These are phyloP conservation scores for Ranitomeya variabilis DNA, from an alignment of 2,113 vertebrate species.

Conservation along the genomic window DNA sequence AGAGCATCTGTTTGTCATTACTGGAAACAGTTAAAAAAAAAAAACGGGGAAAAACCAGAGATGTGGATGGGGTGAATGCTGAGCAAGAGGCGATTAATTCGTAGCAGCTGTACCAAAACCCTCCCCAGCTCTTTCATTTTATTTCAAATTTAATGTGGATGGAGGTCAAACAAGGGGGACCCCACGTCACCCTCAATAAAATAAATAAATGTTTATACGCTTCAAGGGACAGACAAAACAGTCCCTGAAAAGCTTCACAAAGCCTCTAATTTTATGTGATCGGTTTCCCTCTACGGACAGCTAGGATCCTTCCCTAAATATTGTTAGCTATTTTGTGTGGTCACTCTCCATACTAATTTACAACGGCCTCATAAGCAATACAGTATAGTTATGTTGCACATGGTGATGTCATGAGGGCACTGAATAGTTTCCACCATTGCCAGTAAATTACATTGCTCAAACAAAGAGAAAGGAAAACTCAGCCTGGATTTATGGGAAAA, in stretches of 20 bases:
- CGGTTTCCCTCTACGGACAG: background rate
- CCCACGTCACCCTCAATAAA: conserved; percentile 15
- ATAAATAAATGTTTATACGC: conserved; percentile 6
- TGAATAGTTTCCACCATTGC: background rate
- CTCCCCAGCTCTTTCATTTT: conserved; percentile 15
- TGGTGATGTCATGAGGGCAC: background rate
- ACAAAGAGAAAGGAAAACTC: conserved; percentile 18
- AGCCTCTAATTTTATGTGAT: background rate
- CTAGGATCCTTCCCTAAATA: background rate
- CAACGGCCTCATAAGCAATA: background rate
- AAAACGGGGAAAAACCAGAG: background rate
- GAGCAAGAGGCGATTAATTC: conserved; percentile 52
- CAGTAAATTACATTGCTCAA: conserved; percentile 1
- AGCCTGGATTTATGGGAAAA: background rate
- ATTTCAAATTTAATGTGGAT: conserved; percentile 26
- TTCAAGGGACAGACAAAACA: background rate
- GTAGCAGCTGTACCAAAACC: conserved; percentile 45
- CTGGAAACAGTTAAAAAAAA: conserved; percentile 57
- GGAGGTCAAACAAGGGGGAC: conserved; percentile 33
- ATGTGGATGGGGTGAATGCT: conserved; percentile 37
- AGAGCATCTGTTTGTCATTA: conserved; percentile 57
- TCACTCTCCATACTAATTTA: background rate
- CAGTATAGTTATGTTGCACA: background rate
- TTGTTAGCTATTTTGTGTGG: background rate
- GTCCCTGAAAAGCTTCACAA: conserved; percentile 29